Conservation (phyloP, 2,113 vertebrate species). For the Cyanocitta stelleri region DNA sequence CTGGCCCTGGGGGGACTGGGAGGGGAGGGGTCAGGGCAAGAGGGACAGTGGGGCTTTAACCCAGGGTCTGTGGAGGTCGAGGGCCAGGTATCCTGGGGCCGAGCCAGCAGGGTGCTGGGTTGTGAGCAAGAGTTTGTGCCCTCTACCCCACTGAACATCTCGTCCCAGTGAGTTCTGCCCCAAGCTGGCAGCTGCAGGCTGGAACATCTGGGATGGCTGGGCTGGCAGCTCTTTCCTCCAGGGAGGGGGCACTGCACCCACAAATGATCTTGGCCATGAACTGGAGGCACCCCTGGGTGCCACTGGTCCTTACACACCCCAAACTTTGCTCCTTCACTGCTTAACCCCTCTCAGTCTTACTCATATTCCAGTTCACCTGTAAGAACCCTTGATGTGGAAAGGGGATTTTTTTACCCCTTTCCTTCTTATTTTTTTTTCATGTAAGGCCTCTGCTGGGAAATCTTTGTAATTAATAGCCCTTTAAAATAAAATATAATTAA, state of each 20-base stretch:
- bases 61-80: fast-evolving
- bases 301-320: background rate
- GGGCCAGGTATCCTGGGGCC: fast-evolving
- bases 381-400: background rate
- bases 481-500: slow-evolving; percentile 51
- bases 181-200: background rate
- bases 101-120: background rate
- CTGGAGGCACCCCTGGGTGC: background rate
- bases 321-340: background rate
- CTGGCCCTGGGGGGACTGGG: fast-evolving
- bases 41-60: background rate
- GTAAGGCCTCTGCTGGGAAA: background rate
- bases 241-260: background rate
- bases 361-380: background rate
- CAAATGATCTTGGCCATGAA: fast-evolving
- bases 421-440: background rate
- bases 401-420: background rate
- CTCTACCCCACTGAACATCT: background rate
- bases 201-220: background rate
- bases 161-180: background rate
- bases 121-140: background rate
- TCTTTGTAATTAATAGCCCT: slow-evolving; percentile 47
- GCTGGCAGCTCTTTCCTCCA: background rate
- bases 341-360: background rate
- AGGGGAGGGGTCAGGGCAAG: background rate